Base-by-base conservation (phyloP, 2,888 invertebrate genomes). In the Linnaemya tessellans region DNA sequence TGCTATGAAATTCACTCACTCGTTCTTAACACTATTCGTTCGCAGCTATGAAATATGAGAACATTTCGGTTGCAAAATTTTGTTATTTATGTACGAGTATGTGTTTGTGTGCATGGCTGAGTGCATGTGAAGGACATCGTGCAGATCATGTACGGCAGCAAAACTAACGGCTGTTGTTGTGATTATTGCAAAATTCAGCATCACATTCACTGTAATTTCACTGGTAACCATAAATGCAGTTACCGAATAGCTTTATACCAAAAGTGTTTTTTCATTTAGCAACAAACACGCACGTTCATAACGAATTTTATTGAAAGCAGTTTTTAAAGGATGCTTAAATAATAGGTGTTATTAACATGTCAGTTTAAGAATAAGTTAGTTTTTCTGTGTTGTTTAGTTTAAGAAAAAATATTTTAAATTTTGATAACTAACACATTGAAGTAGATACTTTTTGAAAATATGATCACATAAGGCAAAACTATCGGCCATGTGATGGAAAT, bases 141-240 rank as follows among this genome's bases (percentile, higher is more conserved):
- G 18, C 4, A 41, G 68, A n/a, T 56, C 43, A 38, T 80, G 25
- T 67, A 43, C 10, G 68, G 49, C 68, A 60, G 18, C 10, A 49
- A 75, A 68, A 64, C 62, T 58, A 62, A 15, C 64, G 65, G n/a
- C 62, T 75, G 65, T 73, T 77, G 51, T 41, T 79, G 68, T 74
- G 74, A 74, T 84, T 80, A 70, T 65, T 60, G 46, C 64, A 75
- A 71, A 80, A 84, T 64, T 75, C 75, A 75, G 64, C 80, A 71
- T 71, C 71, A 43, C 49, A 77, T 65, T 71, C 77, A 73, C 41
- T 54, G 68, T 74, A 68, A 70, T 84, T 80, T 68, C 43, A 71
- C 70, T 77, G 75, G 51, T 51, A 71, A 65, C 65, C 71, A 75
- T 80, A 80, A 84, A 84, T 84, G 84, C 60, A 80, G 84, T 84